Base-by-base conservation (phyloP, 2,888 invertebrate genomes). In the Pseudolycoriella hygida region DNA sequence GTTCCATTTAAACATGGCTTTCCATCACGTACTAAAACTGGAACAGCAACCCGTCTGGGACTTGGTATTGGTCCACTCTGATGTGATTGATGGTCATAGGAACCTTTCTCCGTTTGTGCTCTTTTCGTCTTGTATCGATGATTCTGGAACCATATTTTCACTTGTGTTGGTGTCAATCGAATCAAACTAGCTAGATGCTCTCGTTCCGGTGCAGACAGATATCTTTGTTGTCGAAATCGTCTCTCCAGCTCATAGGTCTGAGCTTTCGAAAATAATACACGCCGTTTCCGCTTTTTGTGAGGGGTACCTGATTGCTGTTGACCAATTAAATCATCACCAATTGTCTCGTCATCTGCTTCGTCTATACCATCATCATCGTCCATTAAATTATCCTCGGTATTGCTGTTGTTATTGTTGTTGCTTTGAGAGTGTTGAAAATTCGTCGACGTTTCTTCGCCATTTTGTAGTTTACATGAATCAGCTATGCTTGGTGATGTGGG, bases 71-170 rank as follows among this genome's bases (percentile, higher is more conserved):
- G 74, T 44, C 72, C 74, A 58, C 8, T 57, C 51, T 55, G 54
- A 62, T 61, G 49, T 60, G 8, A 53, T 52, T 15, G 59, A 49
- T 74, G 66, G 49, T 81, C 77, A 53, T 80, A 76, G 52, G 77
- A 65, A 15, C 85, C 84, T 64, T 93, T 87, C 65, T 97, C 97
- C 58, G 89, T 90, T 47, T 90, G 85, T 0, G 96, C 90, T n/a
- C 97, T 73, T 68, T 97, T 97, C 58, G 96, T 93, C 72, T 97
- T 98, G 70, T 98, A 98, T 59, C 93, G 80, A 63, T 97, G 97
- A 65, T 96, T 96, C 64, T 96, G 96, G 69, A 97, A 98, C 97
- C 97, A 98, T 56, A 98, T 97, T 68, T 96, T 96, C 43, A 87
- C 87, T 70, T 98, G 98, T 2, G 96, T 97, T 0, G 97, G 97